Percentiles rank a stretch among this genome's conserved stretches.
Evolutionary conservation across 2,888 invertebrate species (phyloP).

Genomic region (Zaprionus lineosus): DNA sequence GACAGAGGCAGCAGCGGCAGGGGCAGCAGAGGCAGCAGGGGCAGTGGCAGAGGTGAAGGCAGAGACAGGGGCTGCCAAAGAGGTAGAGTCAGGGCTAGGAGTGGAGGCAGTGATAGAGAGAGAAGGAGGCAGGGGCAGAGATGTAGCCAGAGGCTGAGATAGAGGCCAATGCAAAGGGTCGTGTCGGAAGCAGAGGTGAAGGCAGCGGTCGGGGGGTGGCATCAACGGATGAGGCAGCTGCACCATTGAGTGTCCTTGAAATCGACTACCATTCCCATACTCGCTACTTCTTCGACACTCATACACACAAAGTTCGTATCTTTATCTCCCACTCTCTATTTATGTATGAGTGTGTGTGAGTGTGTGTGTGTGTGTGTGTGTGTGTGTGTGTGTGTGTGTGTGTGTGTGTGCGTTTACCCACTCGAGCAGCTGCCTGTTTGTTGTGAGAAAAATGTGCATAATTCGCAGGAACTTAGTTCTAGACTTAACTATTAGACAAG

Average conservation of each 20-base stretch:
- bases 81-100: constrained; percentile 23
- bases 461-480: constrained; percentile 28
- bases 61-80: no score
- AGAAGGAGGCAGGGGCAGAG: constrained; percentile 16
- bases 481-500: constrained; percentile 34
- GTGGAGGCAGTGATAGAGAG: constrained; percentile 7
- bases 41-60: constrained; percentile 13
- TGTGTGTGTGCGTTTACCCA: constrained; percentile 5
- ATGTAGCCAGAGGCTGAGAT: constrained; percentile 16
- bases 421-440: neutral
- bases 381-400: neutral
- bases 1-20: constrained; percentile 15
- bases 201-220: constrained; percentile 2
- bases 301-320: no score
- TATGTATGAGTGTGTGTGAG: constrained; percentile 2
- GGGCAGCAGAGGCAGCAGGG: constrained; percentile 16
- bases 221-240: constrained; percentile 58
- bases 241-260: constrained; percentile 73
- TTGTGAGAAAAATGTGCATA: constrained; percentile 44
- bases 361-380: constrained; percentile 11
- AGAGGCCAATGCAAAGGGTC: constrained; percentile 15
- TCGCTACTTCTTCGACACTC: no score
- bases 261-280: constrained; percentile 57
- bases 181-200: constrained; percentile 13
- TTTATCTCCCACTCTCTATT: constrained; percentile 14